A percentile compares a stretch with the other conserved stretches of the same genome.
phyloP scores from a whole-genome alignment of 2,797 vertebrate species.

The Paguma larvata region DNA sequence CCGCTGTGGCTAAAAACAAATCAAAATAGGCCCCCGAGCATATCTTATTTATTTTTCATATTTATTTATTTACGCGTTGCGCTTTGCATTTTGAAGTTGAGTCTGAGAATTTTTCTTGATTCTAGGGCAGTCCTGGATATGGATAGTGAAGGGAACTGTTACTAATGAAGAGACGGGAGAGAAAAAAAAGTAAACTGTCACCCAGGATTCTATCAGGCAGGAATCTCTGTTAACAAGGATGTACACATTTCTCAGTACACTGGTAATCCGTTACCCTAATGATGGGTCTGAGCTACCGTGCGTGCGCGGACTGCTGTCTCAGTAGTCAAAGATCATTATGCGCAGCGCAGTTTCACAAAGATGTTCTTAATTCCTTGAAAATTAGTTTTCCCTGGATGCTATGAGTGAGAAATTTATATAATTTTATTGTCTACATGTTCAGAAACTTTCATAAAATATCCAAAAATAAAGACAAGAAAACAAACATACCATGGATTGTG shows the following conservation, averaged over 20 bases:
- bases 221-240: neutral
- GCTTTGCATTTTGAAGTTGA: slow-evolving; percentile 36
- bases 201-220: neutral
- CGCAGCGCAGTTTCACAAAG: fast-evolving
- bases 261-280: neutral
- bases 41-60: neutral
- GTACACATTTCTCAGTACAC: neutral
- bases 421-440: neutral
- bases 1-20: neutral
- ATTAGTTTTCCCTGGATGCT: neutral
- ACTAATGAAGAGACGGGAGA: neutral
- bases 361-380: neutral
- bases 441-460: slow-evolving; percentile 21
- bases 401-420: neutral
- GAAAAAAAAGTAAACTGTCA: neutral
- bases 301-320: neutral
- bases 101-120: neutral
- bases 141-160: neutral
- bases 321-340: neutral
- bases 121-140: neutral
- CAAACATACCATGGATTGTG: neutral
- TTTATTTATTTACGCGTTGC: slow-evolving; percentile 7
- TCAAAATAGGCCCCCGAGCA: neutral
- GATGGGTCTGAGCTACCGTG: fast-evolving
- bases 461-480: neutral